phyloP scores from a whole-genome alignment of 2,797 vertebrate genomes.

The Dicrostonyx torquatus region DNA sequence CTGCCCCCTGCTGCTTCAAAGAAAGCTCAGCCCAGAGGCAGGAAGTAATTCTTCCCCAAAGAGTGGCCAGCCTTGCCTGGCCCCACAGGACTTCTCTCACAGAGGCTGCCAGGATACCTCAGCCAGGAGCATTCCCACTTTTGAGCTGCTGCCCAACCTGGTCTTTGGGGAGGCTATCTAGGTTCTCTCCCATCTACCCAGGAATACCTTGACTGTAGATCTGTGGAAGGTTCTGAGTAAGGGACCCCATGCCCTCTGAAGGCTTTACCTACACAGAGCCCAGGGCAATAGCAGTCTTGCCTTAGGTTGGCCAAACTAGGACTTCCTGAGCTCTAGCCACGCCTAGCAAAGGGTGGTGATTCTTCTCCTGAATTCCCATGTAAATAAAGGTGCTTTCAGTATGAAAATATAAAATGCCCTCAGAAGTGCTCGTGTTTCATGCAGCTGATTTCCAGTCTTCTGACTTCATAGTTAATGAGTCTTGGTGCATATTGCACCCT shows the following conservation, averaged over 20 bases:
- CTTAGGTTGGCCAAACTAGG: background rate
- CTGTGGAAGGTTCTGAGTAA: background rate
- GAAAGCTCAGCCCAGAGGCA: background rate
- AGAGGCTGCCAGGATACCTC: background rate
- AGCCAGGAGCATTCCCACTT: background rate
- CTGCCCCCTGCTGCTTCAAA: background rate
- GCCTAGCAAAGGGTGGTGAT: background rate
- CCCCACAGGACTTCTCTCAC: background rate
- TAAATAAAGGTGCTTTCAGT: background rate
- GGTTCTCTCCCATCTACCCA: background rate
- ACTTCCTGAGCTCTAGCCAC: background rate
- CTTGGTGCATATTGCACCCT: rapidly evolving
- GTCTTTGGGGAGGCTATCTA: background rate
- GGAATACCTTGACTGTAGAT: background rate
- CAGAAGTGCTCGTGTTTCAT: background rate
- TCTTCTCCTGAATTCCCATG: background rate
- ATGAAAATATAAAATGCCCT: background rate
- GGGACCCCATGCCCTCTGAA: background rate
- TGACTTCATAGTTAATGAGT: background rate
- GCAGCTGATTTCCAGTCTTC: background rate
- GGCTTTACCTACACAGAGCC: background rate
- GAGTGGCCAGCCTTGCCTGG: background rate
- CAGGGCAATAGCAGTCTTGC: background rate
- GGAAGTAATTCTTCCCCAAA: background rate
- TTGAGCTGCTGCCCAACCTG: background rate